Percentiles rank a stretch among this genome's conserved stretches.
phyloP scores from a whole-genome alignment of 2,797 vertebrate genomes.

The Oreonectes daqikongensis region DNA sequence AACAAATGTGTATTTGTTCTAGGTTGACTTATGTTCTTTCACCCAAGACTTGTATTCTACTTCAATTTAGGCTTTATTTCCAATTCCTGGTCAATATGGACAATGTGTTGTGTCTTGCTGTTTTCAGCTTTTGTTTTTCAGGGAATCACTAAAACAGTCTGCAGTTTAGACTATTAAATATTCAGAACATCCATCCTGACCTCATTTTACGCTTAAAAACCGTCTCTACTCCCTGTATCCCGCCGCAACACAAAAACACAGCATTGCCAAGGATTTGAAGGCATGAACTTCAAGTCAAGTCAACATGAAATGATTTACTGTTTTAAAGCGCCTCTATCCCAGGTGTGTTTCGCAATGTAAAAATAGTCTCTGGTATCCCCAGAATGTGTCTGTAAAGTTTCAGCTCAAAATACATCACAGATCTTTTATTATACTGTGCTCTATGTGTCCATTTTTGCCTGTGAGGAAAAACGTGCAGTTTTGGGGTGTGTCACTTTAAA shows the following conservation, averaged over 20 bases:
- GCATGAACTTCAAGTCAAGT: neutral
- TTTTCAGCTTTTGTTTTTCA: neutral
- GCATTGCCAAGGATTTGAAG: neutral
- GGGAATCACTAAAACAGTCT: neutral
- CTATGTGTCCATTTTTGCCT: no score
- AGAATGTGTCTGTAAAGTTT: no score
- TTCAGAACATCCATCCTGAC: neutral
- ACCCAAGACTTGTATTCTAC: neutral
- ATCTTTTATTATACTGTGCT: no score
- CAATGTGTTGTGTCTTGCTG: neutral
- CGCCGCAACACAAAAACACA: neutral
- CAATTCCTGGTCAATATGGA: neutral
- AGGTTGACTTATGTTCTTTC: no score
- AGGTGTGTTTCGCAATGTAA: no score
- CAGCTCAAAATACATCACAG: no score
- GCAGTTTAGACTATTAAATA: neutral
- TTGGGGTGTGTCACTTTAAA: no score
- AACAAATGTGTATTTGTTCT: no score
- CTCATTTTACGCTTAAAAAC: neutral
- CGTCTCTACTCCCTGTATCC: neutral
- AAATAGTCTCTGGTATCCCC: no score
- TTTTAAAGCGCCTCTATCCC: no score
- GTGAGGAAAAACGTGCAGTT: no score
- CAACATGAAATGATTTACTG: neutral
- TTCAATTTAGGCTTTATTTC: neutral